Evolutionary conservation across 2,888 invertebrate genomes (phyloP), one percentile per base, ranked within the genome.

Genomic region (Heliothis peltigera): DNA sequence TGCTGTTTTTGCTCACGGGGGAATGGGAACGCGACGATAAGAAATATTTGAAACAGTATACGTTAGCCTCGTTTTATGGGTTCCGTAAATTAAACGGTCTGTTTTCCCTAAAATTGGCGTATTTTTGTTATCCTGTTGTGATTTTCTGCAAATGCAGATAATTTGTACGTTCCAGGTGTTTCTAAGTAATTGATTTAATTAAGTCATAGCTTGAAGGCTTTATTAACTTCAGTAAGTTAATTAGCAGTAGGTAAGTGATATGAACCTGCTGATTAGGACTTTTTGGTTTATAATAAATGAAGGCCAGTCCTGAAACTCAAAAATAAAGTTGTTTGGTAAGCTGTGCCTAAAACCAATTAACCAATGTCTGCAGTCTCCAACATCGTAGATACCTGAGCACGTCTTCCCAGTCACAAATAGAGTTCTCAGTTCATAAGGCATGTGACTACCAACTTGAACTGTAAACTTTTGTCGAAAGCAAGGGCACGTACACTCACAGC

Each of bases 1-100:
- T 89, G 84, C 91, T 90, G 92, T 91, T 92, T 92, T 90, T 89
- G 87, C 89, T 88, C 89, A 85, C 87, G 59, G 80, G 88, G 89
- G 89, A 89, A 85, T 82, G 85, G 84, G 74, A 82, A 71, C 60
- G 83, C 82, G 79, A 81, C 86, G 91, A 91, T 91, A 90, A 89
- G 89, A 89, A 85, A 90, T 89, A 87, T 88, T 87, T 87, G 86
- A 87, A 89, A 86, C 87, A 82, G 86, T 85, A 85, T 84, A 85
- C 86, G 85, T 83, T 86, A 81, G 80, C 80, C 71, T 80, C 76
- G 70, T 79, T 84, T 84, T 81, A 84, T 82, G 68, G 67, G 56
- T 67, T 42, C 63, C 58, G 61, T 69, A 76, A 82, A 81, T 82
- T 74, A 75, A 72, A 77, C 66, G 64, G 65, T 64, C 69, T 65